Evolutionary conservation across 1,140 invertebrate genomes (phyloP).

Genomic region (Rhopalosiphum padi): DNA sequence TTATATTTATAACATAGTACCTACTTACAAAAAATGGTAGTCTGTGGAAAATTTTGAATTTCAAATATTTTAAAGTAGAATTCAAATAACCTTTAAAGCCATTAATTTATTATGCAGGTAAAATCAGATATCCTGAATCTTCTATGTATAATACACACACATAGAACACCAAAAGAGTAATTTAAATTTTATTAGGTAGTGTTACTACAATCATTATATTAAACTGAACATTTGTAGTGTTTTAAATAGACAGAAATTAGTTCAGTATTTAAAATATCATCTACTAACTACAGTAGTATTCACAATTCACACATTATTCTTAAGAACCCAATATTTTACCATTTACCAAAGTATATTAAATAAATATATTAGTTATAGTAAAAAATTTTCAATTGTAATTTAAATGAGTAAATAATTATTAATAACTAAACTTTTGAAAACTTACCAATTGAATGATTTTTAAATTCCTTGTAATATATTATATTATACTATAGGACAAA

Average conservation of each 20-base stretch:
- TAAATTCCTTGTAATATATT: neutral
- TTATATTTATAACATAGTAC: neutral
- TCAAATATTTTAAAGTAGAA: neutral
- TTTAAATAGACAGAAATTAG: neutral
- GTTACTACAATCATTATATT: neutral
- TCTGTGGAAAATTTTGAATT: neutral
- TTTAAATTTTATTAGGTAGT: neutral
- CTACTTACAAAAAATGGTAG: neutral
- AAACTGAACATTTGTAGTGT: neutral
- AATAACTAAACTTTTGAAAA: neutral
- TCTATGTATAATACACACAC: neutral
- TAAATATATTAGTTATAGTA: neutral
- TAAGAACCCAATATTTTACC: neutral
- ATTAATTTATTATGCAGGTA: too few species aligned
- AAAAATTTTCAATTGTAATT: neutral
- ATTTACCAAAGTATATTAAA: neutral
- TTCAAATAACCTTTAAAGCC: neutral
- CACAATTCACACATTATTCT: neutral
- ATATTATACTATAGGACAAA: too few species aligned
- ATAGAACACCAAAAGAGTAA: neutral
- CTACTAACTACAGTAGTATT: neutral
- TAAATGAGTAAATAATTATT: neutral
- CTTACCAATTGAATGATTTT: neutral
- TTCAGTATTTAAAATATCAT: neutral
- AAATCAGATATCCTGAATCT: neutral